Base-by-base conservation (phyloP, 2,797 vertebrate genomes). In the Gallinago stenura region DNA sequence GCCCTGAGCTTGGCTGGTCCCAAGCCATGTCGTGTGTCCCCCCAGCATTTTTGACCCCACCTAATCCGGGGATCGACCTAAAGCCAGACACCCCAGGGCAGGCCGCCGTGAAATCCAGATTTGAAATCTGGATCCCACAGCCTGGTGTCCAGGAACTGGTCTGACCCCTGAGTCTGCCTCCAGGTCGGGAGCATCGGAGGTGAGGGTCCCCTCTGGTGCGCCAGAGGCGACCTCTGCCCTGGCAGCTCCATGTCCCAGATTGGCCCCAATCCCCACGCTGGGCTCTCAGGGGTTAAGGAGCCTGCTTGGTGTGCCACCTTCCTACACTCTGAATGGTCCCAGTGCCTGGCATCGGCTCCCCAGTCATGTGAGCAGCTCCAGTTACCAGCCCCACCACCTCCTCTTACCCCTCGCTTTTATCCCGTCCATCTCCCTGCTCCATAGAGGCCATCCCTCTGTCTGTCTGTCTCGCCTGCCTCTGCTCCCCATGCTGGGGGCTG, bases 191-290 rank as follows among this genome's bases (percentile, higher is more conserved):
- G 35, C 66, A 82, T 8, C 48, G 58, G 37, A 57, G 24, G 35
- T 2, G 0, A 28, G 48, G 22, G 30, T 30, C 24, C 56, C 12
- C 20, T 45, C 5, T 2, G 3, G 39, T 1, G 6, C 0, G 0
- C 0, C 0, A 16, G 12, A 6, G 5, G 58, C 35, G 43, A 46
- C n/a, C 31, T 33, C 62, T 15, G 31, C 37, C 16, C 73, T 21
- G 64, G 41, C 82, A 75, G 33, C 35, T 8, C n/a, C 41, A 4
- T 9, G 25, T 35, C n/a, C 57, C 69, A 30, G 28, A 14, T 0
- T 6, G 10, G 8, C 18, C 43, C 3, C 0, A 31, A 48, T 31
- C 4, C 10, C 61, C 2, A 0, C 0, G 8, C 28, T 20, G 39
- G 50, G 60, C 72, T 57, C 3, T 2, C 22, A 13, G 68, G 46